phyloP scores from a whole-genome alignment of 2,797 vertebrate genomes.

The Moxostoma hubbsi region DNA sequence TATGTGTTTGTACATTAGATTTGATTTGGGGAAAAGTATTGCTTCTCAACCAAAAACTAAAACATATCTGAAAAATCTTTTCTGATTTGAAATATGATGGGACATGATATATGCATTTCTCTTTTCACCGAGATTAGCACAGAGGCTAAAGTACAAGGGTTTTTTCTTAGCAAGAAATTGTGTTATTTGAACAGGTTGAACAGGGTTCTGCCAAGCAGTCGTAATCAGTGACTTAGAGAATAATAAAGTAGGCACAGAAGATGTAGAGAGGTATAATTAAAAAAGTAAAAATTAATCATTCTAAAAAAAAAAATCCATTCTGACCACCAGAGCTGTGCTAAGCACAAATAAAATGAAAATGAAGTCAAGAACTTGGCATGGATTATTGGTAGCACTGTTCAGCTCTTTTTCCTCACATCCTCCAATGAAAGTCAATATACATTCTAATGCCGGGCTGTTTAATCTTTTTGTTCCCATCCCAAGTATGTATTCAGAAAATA shows the following conservation, averaged over 20 bases:
- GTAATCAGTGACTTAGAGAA: slow-evolving; percentile 12
- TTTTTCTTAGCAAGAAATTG: slow-evolving; percentile 14
- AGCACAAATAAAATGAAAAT: slow-evolving; percentile 16
- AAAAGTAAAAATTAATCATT: slow-evolving; percentile 32
- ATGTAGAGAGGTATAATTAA: slow-evolving; percentile 28
- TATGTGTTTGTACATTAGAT: not conserved
- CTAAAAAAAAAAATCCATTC: slow-evolving; percentile 10
- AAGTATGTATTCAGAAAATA: too few species aligned
- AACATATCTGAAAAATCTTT: not conserved
- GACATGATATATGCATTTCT: slow-evolving; percentile 15
- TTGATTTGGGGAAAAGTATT: not conserved
- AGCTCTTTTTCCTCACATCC: not conserved
- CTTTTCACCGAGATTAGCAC: slow-evolving; percentile 11
- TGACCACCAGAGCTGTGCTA: not conserved
- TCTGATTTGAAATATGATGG: not conserved
- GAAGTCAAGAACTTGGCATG: slow-evolving; percentile 3
- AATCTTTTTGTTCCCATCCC: not conserved
- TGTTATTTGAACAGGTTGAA: slow-evolving; percentile 14
- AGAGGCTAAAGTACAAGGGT: slow-evolving; percentile 3
- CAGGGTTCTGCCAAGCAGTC: slow-evolving; percentile 9
- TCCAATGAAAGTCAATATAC: not conserved
- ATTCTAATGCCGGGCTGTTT: not conserved
- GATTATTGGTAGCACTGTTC: not conserved
- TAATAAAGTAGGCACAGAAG: slow-evolving; percentile 19
- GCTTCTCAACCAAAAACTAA: not conserved